These are phyloP conservation scores for Endotricha flammealis DNA, from an alignment of 2,888 invertebrate species.

Conservation along the genomic window DNA sequence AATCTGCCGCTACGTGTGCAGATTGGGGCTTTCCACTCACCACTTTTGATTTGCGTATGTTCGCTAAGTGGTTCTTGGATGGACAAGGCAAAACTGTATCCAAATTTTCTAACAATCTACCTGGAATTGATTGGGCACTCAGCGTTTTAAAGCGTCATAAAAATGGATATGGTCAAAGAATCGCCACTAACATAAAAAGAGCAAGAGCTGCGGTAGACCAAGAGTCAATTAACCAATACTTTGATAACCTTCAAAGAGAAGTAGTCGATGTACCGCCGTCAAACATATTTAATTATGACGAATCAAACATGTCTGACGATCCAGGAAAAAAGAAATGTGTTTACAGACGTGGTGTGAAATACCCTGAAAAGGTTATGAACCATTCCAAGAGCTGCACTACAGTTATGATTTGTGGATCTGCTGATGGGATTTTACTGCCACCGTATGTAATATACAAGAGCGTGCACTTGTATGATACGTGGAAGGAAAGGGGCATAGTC, in stretches of 20 bases:
- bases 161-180: not conserved
- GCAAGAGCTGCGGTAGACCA: not conserved
- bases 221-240: constrained; percentile 10
- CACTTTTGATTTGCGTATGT: too few relatives aligned
- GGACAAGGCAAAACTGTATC: too few relatives aligned
- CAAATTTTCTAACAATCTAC: too few relatives aligned
- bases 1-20: too few relatives aligned
- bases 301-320: constrained; percentile 39
- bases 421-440: constrained; percentile 13
- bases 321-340: constrained; percentile 30
- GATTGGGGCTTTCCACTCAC: too few relatives aligned
- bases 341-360: constrained; percentile 17
- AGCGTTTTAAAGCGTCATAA: too few relatives aligned
- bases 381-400: constrained; percentile 13
- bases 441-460: constrained; percentile 20
- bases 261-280: constrained; percentile 18
- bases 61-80: too few relatives aligned
- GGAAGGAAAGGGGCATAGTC: constrained; percentile 7
- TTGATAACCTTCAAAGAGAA: constrained; percentile 19
- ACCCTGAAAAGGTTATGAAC: constrained; percentile 13
- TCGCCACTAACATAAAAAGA: not conserved
- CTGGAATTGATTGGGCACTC: too few relatives aligned
- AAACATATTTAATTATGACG: constrained; percentile 39
- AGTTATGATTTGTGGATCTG: constrained; percentile 16
- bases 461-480: constrained; percentile 7